Percentiles rank a stretch among this genome's conserved stretches.
Evolutionary conservation across 2,797 vertebrate species (phyloP).

Genomic region (Echeneis naucrates): DNA sequence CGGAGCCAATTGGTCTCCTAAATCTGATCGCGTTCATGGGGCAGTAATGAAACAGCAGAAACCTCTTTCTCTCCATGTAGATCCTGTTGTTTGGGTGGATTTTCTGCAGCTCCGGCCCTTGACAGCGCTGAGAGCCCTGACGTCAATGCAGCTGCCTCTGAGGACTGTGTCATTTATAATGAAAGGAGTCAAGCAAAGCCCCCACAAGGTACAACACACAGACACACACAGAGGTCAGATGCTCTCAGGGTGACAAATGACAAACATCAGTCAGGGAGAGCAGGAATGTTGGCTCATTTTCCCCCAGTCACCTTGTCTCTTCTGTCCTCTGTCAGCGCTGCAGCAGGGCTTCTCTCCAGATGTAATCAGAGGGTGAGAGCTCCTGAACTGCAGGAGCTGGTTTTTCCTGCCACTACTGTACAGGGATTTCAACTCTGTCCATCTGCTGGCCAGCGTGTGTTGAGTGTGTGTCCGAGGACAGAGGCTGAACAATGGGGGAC

Average conservation of each 20-base stretch:
- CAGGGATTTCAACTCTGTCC: slow-evolving; percentile 70
- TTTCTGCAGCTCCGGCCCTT: slow-evolving; percentile 69
- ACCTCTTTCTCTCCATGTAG: slow-evolving; percentile 65
- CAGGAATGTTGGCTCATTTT: slow-evolving; percentile 27
- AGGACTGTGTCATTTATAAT: slow-evolving; percentile 81
- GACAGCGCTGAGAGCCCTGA: slow-evolving; percentile 71
- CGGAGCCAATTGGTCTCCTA: slow-evolving; percentile 49
- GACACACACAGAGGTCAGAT: slow-evolving; percentile 60
- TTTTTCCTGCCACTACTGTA: slow-evolving; percentile 53
- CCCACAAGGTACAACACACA: slow-evolving; percentile 42
- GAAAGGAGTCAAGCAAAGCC: slow-evolving; percentile 77
- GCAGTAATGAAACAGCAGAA: slow-evolving; percentile 64
- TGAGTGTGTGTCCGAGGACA: slow-evolving; percentile 14
- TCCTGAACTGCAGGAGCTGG: slow-evolving; percentile 39
- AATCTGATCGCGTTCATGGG: slow-evolving; percentile 62
- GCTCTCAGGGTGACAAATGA: slow-evolving; percentile 70
- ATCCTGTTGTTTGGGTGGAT: slow-evolving; percentile 67
- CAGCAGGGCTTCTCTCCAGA: slow-evolving; percentile 1
- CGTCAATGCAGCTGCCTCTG: slow-evolving; percentile 83
- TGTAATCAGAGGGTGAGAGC: slow-evolving; percentile 6
- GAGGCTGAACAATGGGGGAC: slow-evolving; percentile 29
- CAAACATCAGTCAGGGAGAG: slow-evolving; percentile 60
- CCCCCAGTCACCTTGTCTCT: slow-evolving; percentile 61
- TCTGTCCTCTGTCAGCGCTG: slow-evolving; percentile 29
- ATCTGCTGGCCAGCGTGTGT: slow-evolving; percentile 62